Evolutionary conservation across 2,888 invertebrate genomes (phyloP), one percentile per base, ranked within the genome.

Genomic region (Nemoura dubitans): DNA sequence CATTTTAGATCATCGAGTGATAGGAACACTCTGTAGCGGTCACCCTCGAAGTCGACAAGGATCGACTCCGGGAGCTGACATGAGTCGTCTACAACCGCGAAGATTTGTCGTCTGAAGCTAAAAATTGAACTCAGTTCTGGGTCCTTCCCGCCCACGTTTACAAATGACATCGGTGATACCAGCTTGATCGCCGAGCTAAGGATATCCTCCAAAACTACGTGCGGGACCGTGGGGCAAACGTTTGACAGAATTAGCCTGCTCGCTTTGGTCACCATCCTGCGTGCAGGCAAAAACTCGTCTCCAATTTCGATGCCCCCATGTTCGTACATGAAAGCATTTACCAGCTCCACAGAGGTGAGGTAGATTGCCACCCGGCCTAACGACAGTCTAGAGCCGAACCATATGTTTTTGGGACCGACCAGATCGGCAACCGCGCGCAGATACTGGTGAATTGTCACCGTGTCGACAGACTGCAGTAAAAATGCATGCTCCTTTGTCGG

Each of bases 401-500:
- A n/a, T 30, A 81, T 30, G 30, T 81, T 81, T 2, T 81, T 81
- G 5, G 29, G 10, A 30, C 81, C 81, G 28, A 81, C 30, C 6
- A 30, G 7, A 30, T 81, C 30, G 2, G 81, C 81, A 2, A 81
- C 29, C 6, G 81, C 28, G 6, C 81, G 28, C 21, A 30, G 14
- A n/a, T 81, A 81, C 30, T 30, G 81, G n/a, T 30, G 28, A 5
- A 81, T 81, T 6, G 30, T 6, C 2, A 81, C n/a, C 7, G 6
- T 29, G n/a, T 81, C 81, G 6, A 81, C 21, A 3, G 81, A 27
- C 29, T 29, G 81, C 0, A 81, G 6, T 6, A 29, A 5, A n/a
- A 81, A 29, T 10, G 81, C 81, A 5, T 81, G 81, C 29, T 81
- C 30, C 30, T 81, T 30, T 5, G 28, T 81, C 26, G 81, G 81